Percentiles rank a stretch among this genome's conserved stretches.
phyloP scores from a whole-genome alignment of 2,888 invertebrate species.

The Drosophila prolongata region DNA sequence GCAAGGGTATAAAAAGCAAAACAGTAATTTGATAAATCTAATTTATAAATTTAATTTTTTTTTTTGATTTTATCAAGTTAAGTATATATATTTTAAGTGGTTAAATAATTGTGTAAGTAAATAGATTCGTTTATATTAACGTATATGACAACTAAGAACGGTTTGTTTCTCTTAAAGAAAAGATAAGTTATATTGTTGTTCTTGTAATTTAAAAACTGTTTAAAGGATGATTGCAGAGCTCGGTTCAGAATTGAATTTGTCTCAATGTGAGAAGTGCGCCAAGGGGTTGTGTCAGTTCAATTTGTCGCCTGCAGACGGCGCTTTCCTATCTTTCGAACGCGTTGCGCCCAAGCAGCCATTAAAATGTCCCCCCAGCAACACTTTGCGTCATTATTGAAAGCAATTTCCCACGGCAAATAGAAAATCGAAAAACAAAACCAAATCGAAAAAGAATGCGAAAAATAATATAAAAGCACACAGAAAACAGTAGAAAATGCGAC shows the following conservation, averaged over 20 bases:
- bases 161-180: too few species aligned
- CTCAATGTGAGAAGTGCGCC: conserved; percentile 6
- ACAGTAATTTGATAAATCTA: too few species aligned
- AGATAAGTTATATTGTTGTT: too few species aligned
- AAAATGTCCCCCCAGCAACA: conserved; percentile 44
- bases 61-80: too few species aligned
- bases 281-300: conserved; percentile 34
- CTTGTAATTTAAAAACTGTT: too few species aligned
- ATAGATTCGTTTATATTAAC: too few species aligned
- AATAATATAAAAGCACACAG: conserved; percentile 28
- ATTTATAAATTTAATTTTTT: too few species aligned
- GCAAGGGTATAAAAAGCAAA: too few species aligned
- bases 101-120: too few species aligned
- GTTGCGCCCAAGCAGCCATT: conserved; percentile 35
- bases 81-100: too few species aligned
- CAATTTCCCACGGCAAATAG: conserved; percentile 53
- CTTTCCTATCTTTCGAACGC: conserved; percentile 12
- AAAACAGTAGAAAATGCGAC: conserved; percentile 58
- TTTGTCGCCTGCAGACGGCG: conserved; percentile 34
- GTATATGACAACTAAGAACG: too few species aligned
- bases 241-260: not conserved
- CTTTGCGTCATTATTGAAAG: conserved; percentile 54
- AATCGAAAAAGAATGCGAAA: conserved; percentile 38
- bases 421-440: conserved; percentile 47
- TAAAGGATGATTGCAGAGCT: too few species aligned